These are phyloP conservation scores for Drosophila azteca DNA, from an alignment of 1,140 invertebrate genomes.

Conservation along the genomic window DNA sequence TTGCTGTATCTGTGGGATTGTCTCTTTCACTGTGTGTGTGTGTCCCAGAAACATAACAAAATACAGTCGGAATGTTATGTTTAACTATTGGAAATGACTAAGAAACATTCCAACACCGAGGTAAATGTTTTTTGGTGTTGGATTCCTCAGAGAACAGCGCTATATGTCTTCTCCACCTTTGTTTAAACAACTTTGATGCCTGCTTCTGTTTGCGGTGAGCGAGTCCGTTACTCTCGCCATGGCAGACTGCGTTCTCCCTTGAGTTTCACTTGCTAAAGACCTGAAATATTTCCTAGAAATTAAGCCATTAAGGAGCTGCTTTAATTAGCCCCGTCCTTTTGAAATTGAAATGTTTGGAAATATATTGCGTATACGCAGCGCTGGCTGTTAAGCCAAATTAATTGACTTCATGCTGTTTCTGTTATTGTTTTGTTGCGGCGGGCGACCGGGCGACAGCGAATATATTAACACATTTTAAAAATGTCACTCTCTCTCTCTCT, in stretches of 20 bases:
- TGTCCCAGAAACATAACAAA: background rate
- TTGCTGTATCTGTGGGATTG: constrained; percentile 1
- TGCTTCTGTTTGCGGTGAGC: too few relatives aligned
- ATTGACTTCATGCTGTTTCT: constrained; percentile 80
- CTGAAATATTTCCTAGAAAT: constrained; percentile 6
- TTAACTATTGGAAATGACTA: background rate
- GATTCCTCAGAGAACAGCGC: too few relatives aligned
- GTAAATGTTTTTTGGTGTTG: background rate
- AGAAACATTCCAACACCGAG: too few relatives aligned
- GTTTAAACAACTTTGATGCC: too few relatives aligned
- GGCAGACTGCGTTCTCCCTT: background rate
- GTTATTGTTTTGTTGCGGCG: constrained; percentile 70
- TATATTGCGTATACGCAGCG: constrained; percentile 77
- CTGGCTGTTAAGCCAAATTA: constrained; percentile 69
- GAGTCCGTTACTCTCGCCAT: too few relatives aligned
- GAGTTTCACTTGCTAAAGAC: background rate
- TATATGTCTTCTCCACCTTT: too few relatives aligned
- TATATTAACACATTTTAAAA: constrained; percentile 82
- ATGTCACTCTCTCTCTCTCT: constrained; percentile 25
- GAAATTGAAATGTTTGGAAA: constrained; percentile 59
- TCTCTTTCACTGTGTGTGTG: constrained; percentile 5
- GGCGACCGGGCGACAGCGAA: constrained; percentile 32
- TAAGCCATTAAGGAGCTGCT: constrained; percentile 10
- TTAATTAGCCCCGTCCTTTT: constrained; percentile 43
- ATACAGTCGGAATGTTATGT: too few relatives aligned